Conservation (phyloP, 1,140 invertebrate species). For the Drosophila nigrodunni region DNA sequence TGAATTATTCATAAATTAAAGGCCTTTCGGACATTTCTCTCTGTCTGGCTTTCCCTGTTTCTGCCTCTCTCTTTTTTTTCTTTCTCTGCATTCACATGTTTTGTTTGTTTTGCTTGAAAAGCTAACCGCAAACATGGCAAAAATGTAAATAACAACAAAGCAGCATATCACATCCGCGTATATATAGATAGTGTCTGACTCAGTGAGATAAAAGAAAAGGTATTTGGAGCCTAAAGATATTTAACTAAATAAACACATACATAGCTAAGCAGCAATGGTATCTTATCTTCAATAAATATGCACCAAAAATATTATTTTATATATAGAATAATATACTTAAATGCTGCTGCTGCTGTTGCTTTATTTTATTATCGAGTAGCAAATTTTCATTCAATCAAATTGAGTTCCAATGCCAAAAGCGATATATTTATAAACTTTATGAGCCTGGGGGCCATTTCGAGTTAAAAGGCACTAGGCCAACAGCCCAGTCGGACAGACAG, state of each 20-base stretch:
- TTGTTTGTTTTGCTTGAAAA: slow-evolving; percentile 44
- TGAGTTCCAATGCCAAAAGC: slow-evolving; percentile 46
- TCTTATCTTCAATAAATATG: not conserved
- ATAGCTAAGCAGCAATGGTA: not conserved
- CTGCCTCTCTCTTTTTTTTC: no score
- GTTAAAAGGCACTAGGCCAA: slow-evolving; percentile 12
- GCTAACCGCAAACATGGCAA: slow-evolving; percentile 66
- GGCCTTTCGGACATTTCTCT: slow-evolving; percentile 29
- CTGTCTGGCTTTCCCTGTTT: not conserved
- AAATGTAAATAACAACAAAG: slow-evolving; percentile 64
- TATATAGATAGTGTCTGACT: slow-evolving; percentile 12
- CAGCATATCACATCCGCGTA: not conserved
- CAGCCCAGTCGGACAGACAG: slow-evolving; percentile 10
- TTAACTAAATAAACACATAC: slow-evolving; percentile 1
- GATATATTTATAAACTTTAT: slow-evolving; percentile 69
- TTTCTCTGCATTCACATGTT: slow-evolving; percentile 23
- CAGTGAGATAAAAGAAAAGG: slow-evolving; percentile 24
- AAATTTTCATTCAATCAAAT: slow-evolving; percentile 53
- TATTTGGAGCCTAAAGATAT: slow-evolving; percentile 28
- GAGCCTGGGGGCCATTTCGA: slow-evolving; percentile 21
- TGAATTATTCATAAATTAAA: slow-evolving; percentile 77
- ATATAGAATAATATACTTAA: not conserved
- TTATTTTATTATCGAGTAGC: not conserved
- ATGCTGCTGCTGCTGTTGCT: not conserved
- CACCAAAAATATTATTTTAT: not conserved